phyloP scores from a whole-genome alignment of 1,140 invertebrate genomes.

The Thalassaphorura encarpata region DNA sequence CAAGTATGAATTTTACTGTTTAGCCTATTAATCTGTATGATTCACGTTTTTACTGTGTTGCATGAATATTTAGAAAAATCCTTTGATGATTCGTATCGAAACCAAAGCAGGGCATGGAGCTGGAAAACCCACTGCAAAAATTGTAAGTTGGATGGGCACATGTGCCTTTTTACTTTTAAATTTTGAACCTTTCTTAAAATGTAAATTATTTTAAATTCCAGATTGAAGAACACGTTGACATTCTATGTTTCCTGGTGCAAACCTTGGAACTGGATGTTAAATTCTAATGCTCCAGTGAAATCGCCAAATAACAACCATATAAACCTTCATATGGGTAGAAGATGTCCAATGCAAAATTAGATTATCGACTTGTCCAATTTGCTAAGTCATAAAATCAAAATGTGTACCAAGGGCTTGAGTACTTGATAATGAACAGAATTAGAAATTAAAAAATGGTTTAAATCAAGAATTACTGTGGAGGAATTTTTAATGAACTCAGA shows the following conservation, averaged over 20 bases:
- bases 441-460: too few species aligned
- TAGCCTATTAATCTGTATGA: conserved; percentile 45
- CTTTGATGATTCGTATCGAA: conserved; percentile 79
- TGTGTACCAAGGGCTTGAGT: not conserved
- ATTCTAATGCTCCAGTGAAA: not conserved
- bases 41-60: not conserved
- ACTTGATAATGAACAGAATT: too few species aligned
- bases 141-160: conserved; percentile 41
- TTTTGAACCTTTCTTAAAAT: not conserved
- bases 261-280: conserved; percentile 33
- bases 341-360: not conserved
- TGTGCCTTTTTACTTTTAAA: not conserved
- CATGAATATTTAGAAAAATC: conserved; percentile 71
- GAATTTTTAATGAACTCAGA: too few species aligned
- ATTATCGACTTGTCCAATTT: not conserved
- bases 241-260: conserved; percentile 73
- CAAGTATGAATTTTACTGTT: conserved; percentile 78
- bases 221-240: conserved; percentile 82
- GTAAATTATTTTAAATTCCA: conserved; percentile 36
- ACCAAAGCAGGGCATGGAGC: conserved; percentile 92
- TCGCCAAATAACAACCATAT: not conserved
- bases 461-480: too few species aligned
- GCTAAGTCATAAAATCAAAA: not conserved
- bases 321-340: not conserved
- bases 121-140: conserved; percentile 52